Evolutionary conservation across 2,113 vertebrate genomes (phyloP), one percentile per base, ranked within the genome.

Genomic region (Stegostoma tigrinum): DNA sequence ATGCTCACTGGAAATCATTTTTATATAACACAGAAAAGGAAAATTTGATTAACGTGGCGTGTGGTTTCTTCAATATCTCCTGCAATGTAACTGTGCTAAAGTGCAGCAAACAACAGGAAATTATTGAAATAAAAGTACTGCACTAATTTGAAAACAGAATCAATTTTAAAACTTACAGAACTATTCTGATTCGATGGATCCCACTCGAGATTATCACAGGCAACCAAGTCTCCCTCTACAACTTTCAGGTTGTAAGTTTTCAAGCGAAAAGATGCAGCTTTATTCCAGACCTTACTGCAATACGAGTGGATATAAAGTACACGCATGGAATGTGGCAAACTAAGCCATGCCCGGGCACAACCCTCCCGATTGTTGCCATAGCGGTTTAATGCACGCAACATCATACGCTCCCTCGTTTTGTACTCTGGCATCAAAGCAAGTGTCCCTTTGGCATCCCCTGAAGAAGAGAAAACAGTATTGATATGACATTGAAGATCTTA

Each of bases 251-350:
- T 98, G 19, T 99, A 98, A 2, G 96, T 97, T 34, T 96, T 96
- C 96, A 99, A 96, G 90, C 99, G 97, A 30, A 98, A 98, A 0
- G 98, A 98, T 0, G 96, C 98, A 0, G 98, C 99, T 95, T 99
- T 98, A 10, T 99, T 99, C 99, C 99, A 99, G 96, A 99, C 96
- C 96, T 98, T 98, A 96, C 99, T 99, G 96, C 98, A 99, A 96
- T 99, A 99, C 21, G 99, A 98, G 4, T 99, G 99, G 83, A 98
- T 90, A 48, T 99, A 99, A 97, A 99, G 99, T 96, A 99, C 97
- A 68, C 99, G 98, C 97, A 98, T 98, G 96, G 98, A 97, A 96
- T 99, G 98, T 52, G 99, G 99, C 80, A 99, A 97, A 95, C 97
- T 98, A 96, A 99, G 98, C 99, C 99, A 99, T 0, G 98, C 98